Evolutionary conservation across 2,888 invertebrate species (phyloP).

Genomic region (Orthosia cruda): DNA sequence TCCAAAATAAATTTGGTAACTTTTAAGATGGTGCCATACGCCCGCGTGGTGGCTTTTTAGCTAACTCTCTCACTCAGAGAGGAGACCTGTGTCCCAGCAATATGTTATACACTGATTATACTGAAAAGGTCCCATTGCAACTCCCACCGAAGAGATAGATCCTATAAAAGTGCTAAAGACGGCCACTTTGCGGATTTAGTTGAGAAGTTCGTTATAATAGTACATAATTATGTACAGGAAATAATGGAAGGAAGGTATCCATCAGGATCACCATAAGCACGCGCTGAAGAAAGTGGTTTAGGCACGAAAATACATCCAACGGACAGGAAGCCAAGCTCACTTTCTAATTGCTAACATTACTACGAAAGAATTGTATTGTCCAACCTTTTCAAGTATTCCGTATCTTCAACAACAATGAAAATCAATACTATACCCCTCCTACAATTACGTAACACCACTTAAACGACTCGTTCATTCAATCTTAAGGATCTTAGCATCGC

Average conservation of each 20-base stretch:
- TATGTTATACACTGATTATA: too few relatives aligned
- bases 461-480: conserved; percentile 65
- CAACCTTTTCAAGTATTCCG: conserved; percentile 11
- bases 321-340: neutral
- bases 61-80: too few relatives aligned
- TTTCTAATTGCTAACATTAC: conserved; percentile 6
- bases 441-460: conserved; percentile 54
- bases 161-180: neutral
- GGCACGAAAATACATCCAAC: neutral
- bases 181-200: neutral
- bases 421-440: conserved; percentile 12
- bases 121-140: too few relatives aligned
- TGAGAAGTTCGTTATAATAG: neutral
- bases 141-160: too few relatives aligned
- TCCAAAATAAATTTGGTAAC: neutral
- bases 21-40: neutral
- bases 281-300: neutral
- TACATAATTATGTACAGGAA: neutral
- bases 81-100: too few relatives aligned
- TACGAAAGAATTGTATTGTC: conserved; percentile 9
- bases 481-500: conserved; percentile 76
- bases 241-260: neutral
- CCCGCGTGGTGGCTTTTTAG: too few relatives aligned
- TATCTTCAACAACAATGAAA: conserved; percentile 31
- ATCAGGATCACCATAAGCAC: neutral